These are phyloP conservation scores for Stegodyphus mimosarum DNA, from an alignment of 1,140 invertebrate genomes.

Conservation along the genomic window DNA sequence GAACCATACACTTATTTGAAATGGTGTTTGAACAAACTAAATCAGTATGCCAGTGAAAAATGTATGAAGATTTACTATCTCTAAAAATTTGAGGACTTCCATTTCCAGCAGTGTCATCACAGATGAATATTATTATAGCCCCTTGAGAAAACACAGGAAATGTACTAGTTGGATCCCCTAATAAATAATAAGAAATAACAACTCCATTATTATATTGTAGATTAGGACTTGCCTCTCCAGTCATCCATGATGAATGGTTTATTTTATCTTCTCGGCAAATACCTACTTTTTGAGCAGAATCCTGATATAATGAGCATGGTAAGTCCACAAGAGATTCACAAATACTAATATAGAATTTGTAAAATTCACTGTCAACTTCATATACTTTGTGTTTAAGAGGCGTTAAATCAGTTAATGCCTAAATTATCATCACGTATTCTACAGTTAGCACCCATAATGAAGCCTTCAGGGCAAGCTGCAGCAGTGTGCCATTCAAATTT, in stretches of 20 bases:
- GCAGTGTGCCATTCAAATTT: constrained; percentile 68
- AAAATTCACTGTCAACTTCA: constrained; percentile 59
- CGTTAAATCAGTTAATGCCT: constrained; percentile 66
- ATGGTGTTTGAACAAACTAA: constrained; percentile 65
- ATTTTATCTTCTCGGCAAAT: constrained; percentile 64
- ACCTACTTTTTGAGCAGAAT: constrained; percentile 61
- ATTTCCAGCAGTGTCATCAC: constrained; percentile 65
- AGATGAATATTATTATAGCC: constrained; percentile 67
- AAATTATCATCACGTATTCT: constrained; percentile 64
- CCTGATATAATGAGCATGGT: constrained; percentile 63
- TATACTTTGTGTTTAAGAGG: constrained; percentile 63
- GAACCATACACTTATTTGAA: constrained; percentile 65
- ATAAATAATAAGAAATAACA: constrained; percentile 66
- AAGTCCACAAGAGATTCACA: constrained; percentile 65
- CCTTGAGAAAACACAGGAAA: constrained; percentile 61
- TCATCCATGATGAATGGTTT: constrained; percentile 25
- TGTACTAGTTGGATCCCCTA: constrained; percentile 65
- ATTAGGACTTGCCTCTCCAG: constrained; percentile 63
- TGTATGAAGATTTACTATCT: constrained; percentile 65
- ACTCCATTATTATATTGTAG: constrained; percentile 67
- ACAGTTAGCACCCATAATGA: constrained; percentile 65
- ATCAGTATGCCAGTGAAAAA: constrained; percentile 67
- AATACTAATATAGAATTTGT: constrained; percentile 67
- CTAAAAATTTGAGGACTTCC: constrained; percentile 66
- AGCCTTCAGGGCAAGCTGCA: constrained; percentile 66